These are phyloP conservation scores for Mesitornis unicolor DNA, from an alignment of 2,113 vertebrate genomes.

Conservation along the genomic window DNA sequence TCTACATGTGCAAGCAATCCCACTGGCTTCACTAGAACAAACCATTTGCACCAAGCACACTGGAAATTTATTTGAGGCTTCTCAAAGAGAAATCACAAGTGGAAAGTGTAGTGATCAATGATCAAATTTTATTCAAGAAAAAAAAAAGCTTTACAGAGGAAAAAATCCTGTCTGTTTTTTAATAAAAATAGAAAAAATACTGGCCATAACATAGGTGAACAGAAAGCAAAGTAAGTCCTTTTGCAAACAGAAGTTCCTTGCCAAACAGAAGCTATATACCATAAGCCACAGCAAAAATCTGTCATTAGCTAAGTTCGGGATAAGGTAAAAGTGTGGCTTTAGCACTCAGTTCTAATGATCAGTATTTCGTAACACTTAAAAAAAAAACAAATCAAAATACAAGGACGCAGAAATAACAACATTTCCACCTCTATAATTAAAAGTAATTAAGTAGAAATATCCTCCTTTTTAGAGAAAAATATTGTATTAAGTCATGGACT, in stretches of 20 bases:
- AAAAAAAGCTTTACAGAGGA: neutral
- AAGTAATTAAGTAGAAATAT: neutral
- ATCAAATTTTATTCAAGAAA: neutral
- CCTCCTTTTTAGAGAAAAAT: neutral
- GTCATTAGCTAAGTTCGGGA: neutral
- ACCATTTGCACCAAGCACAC: neutral
- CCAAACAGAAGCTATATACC: neutral
- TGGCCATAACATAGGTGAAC: neutral
- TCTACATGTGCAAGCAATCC: neutral
- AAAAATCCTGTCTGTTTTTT: neutral
- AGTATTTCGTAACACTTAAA: neutral
- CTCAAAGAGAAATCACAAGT: neutral
- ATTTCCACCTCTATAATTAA: neutral
- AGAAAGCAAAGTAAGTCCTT: neutral
- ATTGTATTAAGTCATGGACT: neutral
- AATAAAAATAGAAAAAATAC: neutral
- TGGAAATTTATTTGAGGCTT: neutral
- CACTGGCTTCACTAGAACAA: neutral
- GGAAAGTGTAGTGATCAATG: neutral
- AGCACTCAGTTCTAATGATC: neutral
- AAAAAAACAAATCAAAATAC: neutral
- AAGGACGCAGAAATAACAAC: neutral
- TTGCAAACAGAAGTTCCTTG: neutral
- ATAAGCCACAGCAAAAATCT: neutral
- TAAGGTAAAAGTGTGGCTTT: neutral